These are phyloP conservation scores for Gracilinanus agilis DNA, from an alignment of 2,113 vertebrate species.

Conservation along the genomic window DNA sequence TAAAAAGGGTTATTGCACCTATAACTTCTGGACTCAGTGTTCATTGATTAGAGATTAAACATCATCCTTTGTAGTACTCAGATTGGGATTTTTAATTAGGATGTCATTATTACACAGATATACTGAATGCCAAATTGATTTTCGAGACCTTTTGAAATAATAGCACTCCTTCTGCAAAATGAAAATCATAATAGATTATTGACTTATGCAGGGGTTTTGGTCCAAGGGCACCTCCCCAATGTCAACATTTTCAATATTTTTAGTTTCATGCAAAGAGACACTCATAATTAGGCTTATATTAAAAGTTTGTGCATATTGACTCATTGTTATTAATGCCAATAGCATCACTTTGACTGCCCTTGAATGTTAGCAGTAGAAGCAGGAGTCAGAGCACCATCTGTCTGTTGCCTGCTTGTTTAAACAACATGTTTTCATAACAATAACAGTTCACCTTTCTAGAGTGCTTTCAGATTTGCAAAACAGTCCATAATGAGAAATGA, in stretches of 20 bases:
- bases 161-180: slow-evolving; percentile 87
- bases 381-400: not conserved
- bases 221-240: slow-evolving; percentile 89
- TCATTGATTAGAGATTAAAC: slow-evolving; percentile 89
- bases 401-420: slow-evolving; percentile 69
- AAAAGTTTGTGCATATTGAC: slow-evolving; percentile 88
- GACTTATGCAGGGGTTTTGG: slow-evolving; percentile 84
- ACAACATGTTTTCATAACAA: not conserved
- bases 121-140: slow-evolving; percentile 90
- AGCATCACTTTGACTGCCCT: slow-evolving; percentile 88
- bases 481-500: not conserved
- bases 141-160: slow-evolving; percentile 88
- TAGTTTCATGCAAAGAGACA: slow-evolving; percentile 85
- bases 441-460: not conserved
- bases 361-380: slow-evolving; percentile 88
- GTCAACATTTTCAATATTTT: slow-evolving; percentile 90
- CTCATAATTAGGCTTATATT: slow-evolving; percentile 87
- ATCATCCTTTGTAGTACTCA: slow-evolving; percentile 82
- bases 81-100: slow-evolving; percentile 90
- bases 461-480: not conserved
- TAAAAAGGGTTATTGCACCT: slow-evolving; percentile 83
- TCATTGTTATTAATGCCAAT: slow-evolving; percentile 89
- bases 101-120: slow-evolving; percentile 90
- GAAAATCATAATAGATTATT: slow-evolving; percentile 95
- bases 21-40: slow-evolving; percentile 79